A percentile compares a stretch with the other conserved stretches of the same genome.
Conservation (phyloP, 2,797 vertebrate genomes). For the Scarus forsteni region DNA sequence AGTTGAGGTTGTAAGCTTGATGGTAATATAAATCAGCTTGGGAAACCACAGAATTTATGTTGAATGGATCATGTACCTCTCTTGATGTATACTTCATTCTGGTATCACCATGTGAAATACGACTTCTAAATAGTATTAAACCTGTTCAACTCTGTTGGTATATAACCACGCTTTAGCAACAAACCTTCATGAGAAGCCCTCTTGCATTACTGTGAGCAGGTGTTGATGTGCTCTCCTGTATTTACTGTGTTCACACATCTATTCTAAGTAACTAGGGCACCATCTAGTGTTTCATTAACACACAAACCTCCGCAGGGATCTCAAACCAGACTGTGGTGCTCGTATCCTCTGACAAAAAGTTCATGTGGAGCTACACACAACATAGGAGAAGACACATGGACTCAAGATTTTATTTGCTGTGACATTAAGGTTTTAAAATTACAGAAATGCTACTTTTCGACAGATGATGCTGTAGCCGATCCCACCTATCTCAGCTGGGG, state of each 20-base stretch:
- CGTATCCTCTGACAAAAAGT: too few relatives aligned
- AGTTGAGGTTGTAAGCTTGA: neutral
- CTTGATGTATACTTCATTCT: slow-evolving; percentile 23
- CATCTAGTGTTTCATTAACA: slow-evolving; percentile 59
- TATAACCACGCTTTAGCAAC: neutral
- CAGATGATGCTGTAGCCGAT: slow-evolving; percentile 53
- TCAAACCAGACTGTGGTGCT: neutral
- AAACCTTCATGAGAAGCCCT: neutral
- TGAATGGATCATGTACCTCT: slow-evolving; percentile 28
- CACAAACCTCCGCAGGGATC: slow-evolving; percentile 6
- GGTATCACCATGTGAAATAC: slow-evolving; percentile 72
- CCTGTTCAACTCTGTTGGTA: slow-evolving; percentile 16
- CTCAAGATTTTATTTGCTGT: slow-evolving; percentile 84
- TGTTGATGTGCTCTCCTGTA: neutral
- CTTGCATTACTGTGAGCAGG: neutral
- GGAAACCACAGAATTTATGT: slow-evolving; percentile 2
- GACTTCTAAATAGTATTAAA: slow-evolving; percentile 60
- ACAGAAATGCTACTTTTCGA: slow-evolving; percentile 78
- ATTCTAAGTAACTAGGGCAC: slow-evolving; percentile 29
- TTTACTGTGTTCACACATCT: slow-evolving; percentile 7
- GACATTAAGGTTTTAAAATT: slow-evolving; percentile 80
- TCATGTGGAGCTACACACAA: neutral
- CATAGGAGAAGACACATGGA: slow-evolving; percentile 48
- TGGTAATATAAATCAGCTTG: slow-evolving; percentile 7
- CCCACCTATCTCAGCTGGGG: slow-evolving; percentile 57